Evolutionary conservation across 2,888 invertebrate genomes (phyloP).

Genomic region (Tolmerus cingulatus): DNA sequence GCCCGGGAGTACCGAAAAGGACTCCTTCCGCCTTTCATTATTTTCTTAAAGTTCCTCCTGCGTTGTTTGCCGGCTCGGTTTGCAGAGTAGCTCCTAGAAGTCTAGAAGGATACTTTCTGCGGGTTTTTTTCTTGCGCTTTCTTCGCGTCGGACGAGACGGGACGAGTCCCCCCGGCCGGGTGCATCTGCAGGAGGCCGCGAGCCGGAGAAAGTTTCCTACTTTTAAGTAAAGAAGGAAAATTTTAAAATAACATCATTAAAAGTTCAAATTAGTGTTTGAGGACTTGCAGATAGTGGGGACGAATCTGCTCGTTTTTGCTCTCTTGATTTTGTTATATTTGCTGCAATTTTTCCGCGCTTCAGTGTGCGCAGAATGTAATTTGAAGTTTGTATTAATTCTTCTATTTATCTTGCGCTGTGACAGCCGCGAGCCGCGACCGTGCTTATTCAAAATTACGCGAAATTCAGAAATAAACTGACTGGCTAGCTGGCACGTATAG

Average conservation of each 20-base stretch:
- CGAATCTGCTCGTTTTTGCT: conserved; percentile 8
- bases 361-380: conserved; percentile 10
- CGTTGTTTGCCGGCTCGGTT: conserved; percentile 13
- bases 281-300: conserved; percentile 39
- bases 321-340: conserved; percentile 24
- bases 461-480: neutral
- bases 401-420: neutral
- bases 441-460: conserved; percentile 5
- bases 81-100: neutral
- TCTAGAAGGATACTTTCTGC: neutral
- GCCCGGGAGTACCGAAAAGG: neutral
- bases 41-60: neutral
- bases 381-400: conserved; percentile 15
- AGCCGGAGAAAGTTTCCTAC: conserved; percentile 9
- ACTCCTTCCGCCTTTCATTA: neutral
- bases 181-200: conserved; percentile 21
- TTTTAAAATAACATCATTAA: conserved; percentile 49
- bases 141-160: neutral
- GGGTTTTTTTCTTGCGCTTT: neutral
- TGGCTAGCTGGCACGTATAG: neutral
- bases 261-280: conserved; percentile 49
- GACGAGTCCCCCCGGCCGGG: neutral
- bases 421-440: neutral
- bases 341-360: conserved; percentile 16
- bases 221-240: conserved; percentile 40